Conservation (phyloP, 2,113 vertebrate genomes). For the Tetrax tetrax region DNA sequence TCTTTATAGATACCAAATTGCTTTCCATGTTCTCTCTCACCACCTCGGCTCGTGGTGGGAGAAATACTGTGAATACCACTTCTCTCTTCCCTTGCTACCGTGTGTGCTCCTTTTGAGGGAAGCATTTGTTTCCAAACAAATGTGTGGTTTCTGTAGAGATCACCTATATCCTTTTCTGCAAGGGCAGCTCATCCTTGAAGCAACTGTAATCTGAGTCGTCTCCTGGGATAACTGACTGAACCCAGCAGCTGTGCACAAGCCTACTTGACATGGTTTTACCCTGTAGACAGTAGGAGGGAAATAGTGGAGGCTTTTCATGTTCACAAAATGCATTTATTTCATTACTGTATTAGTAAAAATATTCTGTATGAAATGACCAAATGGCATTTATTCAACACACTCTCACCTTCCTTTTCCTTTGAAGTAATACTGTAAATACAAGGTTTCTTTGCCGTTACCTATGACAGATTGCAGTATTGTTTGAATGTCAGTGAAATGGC, state of each 20-base stretch:
- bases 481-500: not conserved
- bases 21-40: not conserved
- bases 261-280: not conserved
- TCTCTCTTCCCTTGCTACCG: not conserved
- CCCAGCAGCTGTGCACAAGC: not conserved
- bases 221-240: not conserved
- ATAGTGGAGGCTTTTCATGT: not conserved
- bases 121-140: not conserved
- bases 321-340: not conserved
- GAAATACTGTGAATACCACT: not conserved
- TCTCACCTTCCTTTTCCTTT: not conserved
- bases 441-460: not conserved
- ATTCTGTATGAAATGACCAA: not conserved
- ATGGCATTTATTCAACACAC: not conserved
- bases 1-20: not conserved
- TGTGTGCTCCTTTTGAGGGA: not conserved
- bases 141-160: not conserved
- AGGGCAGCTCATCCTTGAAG: not conserved
- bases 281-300: not conserved
- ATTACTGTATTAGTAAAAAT: not conserved
- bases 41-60: not conserved
- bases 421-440: not conserved
- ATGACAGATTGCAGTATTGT: not conserved
- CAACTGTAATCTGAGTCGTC: not conserved
- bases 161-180: not conserved